phyloP scores from a whole-genome alignment of 2,888 invertebrate species.

The Sinhomidia bicolor region DNA sequence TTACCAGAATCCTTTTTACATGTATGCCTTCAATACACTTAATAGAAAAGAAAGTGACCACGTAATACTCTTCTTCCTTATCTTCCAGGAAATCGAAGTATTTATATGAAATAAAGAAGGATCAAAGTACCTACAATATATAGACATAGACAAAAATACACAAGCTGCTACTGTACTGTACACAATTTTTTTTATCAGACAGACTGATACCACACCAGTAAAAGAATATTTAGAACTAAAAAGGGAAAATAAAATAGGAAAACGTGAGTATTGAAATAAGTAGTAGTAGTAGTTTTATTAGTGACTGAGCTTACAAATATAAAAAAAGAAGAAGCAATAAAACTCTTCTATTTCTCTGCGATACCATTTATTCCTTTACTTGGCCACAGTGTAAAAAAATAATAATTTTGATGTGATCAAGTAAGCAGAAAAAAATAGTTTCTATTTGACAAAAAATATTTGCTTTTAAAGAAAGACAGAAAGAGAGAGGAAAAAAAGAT shows the following conservation, averaged over 20 bases:
- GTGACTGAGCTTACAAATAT: neutral
- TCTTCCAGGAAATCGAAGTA: neutral
- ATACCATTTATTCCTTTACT: neutral
- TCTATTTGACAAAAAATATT: neutral
- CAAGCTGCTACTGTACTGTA: too few species aligned
- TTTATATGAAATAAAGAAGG: slow-evolving; percentile 26
- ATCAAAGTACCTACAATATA: slow-evolving; percentile 48
- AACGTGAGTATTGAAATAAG: slow-evolving; percentile 11
- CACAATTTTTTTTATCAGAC: neutral
- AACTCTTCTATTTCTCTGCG: neutral
- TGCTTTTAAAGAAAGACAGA: neutral
- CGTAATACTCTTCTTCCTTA: slow-evolving; percentile 3
- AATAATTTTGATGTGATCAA: slow-evolving; percentile 11
- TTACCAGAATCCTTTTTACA: neutral
- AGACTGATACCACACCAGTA: slow-evolving; percentile 20
- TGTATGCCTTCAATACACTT: slow-evolving; percentile 8
- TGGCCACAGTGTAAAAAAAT: neutral
- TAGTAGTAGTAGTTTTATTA: too few species aligned
- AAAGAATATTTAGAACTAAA: slow-evolving; percentile 2
- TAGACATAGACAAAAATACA: too few species aligned
- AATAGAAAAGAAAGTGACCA: slow-evolving; percentile 43
- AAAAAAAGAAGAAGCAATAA: slow-evolving; percentile 4
- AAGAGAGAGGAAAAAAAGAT: neutral
- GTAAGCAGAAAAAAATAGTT: neutral
- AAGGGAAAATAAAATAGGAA: neutral